Evolutionary conservation across 1,140 invertebrate genomes (phyloP).

Genomic region (Aphis gossypii): DNA sequence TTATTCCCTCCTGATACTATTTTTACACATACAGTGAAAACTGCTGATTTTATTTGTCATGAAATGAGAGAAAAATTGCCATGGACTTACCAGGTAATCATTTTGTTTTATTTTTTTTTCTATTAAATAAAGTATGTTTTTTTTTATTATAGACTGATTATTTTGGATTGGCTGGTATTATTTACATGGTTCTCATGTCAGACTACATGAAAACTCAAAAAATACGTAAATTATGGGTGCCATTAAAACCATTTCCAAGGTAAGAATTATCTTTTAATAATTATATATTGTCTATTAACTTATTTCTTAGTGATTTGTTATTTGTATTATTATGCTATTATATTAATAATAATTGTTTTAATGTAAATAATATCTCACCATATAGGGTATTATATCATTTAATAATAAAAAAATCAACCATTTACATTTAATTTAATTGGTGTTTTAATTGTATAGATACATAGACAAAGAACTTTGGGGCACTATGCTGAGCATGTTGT

Average conservation of each 20-base stretch:
- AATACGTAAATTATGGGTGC: slow-evolving; percentile 72
- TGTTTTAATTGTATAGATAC: slow-evolving; percentile 67
- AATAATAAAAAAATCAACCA: background rate
- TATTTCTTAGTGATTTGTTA: background rate
- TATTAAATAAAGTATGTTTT: background rate
- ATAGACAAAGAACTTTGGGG: slow-evolving; percentile 73
- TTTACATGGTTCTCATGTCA: slow-evolving; percentile 85
- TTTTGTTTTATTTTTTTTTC: background rate
- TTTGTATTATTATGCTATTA: background rate
- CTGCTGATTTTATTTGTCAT: slow-evolving; percentile 81
- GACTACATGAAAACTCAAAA: slow-evolving; percentile 85
- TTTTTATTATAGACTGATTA: slow-evolving; percentile 74
- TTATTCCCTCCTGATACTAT: slow-evolving; percentile 79
- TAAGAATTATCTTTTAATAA: slow-evolving; percentile 62
- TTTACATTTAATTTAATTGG: background rate
- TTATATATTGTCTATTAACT: background rate
- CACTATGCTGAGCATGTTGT: slow-evolving; percentile 71
- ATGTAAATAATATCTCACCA: background rate
- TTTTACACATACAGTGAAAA: slow-evolving; percentile 78
- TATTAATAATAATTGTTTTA: background rate
- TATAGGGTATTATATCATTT: background rate
- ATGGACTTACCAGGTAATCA: slow-evolving; percentile 84
- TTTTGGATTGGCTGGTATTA: slow-evolving; percentile 84
- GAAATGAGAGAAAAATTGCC: slow-evolving; percentile 86
- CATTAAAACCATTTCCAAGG: slow-evolving; percentile 74